Evolutionary conservation across 2,797 vertebrate genomes (phyloP).

Genomic region (Silurus lanzhouensis): DNA sequence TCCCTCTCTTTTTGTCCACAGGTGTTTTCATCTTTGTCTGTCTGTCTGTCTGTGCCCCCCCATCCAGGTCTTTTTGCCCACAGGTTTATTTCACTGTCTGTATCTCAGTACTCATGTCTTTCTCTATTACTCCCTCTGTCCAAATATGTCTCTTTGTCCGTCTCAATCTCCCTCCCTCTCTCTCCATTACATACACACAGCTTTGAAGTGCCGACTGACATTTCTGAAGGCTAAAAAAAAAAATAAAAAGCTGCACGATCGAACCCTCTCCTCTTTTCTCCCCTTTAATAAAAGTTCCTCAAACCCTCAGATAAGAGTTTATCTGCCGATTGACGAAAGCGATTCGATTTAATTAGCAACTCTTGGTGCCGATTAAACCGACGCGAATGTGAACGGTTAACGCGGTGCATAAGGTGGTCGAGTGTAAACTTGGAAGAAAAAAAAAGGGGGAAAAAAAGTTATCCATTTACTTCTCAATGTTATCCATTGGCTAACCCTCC

Average conservation of each 20-base stretch:
- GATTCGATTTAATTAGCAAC: not conserved
- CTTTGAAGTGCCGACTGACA: constrained; percentile 44
- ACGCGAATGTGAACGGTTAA: not conserved
- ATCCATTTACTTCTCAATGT: constrained; percentile 3
- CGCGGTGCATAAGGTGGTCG: not conserved
- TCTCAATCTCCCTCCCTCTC: not conserved
- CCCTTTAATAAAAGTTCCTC: not conserved
- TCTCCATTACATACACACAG: not conserved
- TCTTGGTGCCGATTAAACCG: not conserved
- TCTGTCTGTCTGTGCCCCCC: too few species aligned
- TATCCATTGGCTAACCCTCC: not conserved
- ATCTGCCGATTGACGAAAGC: not conserved
- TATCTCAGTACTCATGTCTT: too few species aligned
- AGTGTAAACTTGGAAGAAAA: not conserved
- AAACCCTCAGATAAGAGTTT: not conserved
- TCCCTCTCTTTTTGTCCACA: too few species aligned
- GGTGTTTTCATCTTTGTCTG: too few species aligned
- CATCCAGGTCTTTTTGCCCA: too few species aligned
- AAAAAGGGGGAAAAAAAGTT: constrained; percentile 3
- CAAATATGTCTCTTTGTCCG: not conserved
- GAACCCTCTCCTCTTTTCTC: not conserved
- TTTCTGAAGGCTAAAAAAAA: constrained; percentile 47
- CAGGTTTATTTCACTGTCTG: too few species aligned
- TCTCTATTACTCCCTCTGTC: too few species aligned
- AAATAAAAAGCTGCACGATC: constrained; percentile 14